Conservation (phyloP, 2,113 vertebrate genomes). For the Misgurnus mizolepis region DNA sequence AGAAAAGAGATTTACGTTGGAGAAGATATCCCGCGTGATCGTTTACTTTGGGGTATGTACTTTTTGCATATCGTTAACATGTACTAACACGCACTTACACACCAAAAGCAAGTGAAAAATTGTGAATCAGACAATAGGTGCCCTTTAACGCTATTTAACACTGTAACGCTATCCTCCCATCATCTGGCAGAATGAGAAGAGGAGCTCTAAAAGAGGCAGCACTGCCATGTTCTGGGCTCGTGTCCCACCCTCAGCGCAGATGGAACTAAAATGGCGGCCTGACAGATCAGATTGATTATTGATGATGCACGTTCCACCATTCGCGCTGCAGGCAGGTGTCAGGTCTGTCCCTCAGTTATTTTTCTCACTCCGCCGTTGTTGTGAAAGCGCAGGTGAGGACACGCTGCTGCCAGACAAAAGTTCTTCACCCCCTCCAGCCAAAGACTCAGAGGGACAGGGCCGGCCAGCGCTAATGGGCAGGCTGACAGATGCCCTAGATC, state of each 20-base stretch:
- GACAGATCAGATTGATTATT: conserved; percentile 63
- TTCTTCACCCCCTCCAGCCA: conserved; percentile 57
- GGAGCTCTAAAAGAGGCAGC: conserved; percentile 16
- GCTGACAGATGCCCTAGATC: conserved; percentile 70
- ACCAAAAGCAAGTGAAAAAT: too few species aligned
- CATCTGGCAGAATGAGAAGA: neutral
- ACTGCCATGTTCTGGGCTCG: conserved; percentile 43
- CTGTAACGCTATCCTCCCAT: neutral
- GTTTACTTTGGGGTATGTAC: too few species aligned
- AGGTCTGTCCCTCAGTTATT: conserved; percentile 52
- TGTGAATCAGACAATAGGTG: too few species aligned
- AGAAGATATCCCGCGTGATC: too few species aligned
- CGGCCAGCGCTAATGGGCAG: conserved; percentile 33
- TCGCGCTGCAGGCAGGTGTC: conserved; percentile 61
- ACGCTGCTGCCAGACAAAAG: conserved; percentile 49
- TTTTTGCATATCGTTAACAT: too few species aligned
- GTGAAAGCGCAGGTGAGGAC: conserved; percentile 71
- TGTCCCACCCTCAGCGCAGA: conserved; percentile 44
- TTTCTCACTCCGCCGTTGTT: conserved; percentile 50
- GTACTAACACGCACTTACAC: too few species aligned
- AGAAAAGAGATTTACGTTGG: too few species aligned
- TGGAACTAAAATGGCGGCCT: conserved; percentile 38
- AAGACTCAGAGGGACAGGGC: conserved; percentile 2
- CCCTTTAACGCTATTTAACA: too few species aligned
- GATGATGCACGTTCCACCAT: conserved; percentile 50